Evolutionary conservation across 35 echinoderm and acorn worm species (phyloP).

Genomic region (Lytechinus pictus): DNA sequence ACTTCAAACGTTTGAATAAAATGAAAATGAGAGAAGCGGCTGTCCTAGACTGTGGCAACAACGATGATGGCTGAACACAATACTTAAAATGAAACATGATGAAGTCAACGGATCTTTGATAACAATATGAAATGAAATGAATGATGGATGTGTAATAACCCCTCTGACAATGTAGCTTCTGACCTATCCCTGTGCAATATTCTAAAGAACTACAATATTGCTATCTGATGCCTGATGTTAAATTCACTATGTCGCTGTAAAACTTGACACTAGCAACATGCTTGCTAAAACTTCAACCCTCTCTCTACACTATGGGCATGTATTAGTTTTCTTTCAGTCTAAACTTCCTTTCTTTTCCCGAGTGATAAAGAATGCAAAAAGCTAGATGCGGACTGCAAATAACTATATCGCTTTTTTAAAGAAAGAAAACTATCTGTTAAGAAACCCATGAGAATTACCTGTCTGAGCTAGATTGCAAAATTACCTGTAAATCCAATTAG

Average conservation of each 20-base stretch:
- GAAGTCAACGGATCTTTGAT: neutral
- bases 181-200: neutral
- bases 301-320: neutral
- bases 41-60: neutral
- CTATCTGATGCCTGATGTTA: neutral
- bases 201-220: neutral
- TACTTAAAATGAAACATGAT: neutral
- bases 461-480: too few relatives aligned
- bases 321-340: neutral
- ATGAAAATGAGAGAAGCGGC: neutral
- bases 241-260: neutral
- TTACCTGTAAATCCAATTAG: too few relatives aligned
- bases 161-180: neutral
- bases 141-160: neutral
- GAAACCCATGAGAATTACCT: too few relatives aligned
- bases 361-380: neutral
- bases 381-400: neutral
- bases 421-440: too few relatives aligned
- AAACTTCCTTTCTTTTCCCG: neutral
- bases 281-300: neutral
- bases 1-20: neutral
- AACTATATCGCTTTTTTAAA: neutral
- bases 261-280: neutral
- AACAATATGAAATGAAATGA: neutral
- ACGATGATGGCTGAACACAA: neutral